Conservation (phyloP, 2,888 invertebrate species). For the Patella pellucida region DNA sequence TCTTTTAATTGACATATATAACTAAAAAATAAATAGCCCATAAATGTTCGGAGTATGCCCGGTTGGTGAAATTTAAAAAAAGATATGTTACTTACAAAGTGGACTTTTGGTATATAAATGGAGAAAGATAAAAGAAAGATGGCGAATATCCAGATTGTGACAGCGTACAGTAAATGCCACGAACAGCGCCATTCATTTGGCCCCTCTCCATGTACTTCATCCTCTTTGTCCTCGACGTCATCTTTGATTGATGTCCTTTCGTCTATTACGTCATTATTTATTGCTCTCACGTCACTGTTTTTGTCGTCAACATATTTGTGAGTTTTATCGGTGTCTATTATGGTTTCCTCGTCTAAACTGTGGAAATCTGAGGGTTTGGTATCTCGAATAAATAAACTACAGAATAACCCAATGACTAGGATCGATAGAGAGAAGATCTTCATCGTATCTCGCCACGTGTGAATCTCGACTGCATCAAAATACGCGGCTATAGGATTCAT, state of each 20-base stretch:
- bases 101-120: conserved; percentile 29
- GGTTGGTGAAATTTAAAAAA: too few relatives aligned
- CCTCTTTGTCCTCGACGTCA: not conserved
- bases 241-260: not conserved
- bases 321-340: too few relatives aligned
- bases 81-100: conserved; percentile 24
- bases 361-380: too few relatives aligned
- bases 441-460: conserved; percentile 37
- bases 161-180: not conserved
- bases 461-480: conserved; percentile 20
- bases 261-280: not conserved
- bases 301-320: too few relatives aligned
- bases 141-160: conserved; percentile 15
- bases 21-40: too few relatives aligned
- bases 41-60: too few relatives aligned
- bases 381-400: conserved; percentile 21
- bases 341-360: too few relatives aligned
- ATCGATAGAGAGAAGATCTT: conserved; percentile 28
- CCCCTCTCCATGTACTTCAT: not conserved
- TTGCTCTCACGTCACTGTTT: not conserved
- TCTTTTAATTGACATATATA: too few relatives aligned
- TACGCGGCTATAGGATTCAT: conserved; percentile 39
- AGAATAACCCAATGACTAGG: conserved; percentile 30
- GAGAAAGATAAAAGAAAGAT: conserved; percentile 24
- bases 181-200: not conserved